Evolutionary conservation across 2,797 vertebrate species (phyloP).

Genomic region (Chanos chanos): DNA sequence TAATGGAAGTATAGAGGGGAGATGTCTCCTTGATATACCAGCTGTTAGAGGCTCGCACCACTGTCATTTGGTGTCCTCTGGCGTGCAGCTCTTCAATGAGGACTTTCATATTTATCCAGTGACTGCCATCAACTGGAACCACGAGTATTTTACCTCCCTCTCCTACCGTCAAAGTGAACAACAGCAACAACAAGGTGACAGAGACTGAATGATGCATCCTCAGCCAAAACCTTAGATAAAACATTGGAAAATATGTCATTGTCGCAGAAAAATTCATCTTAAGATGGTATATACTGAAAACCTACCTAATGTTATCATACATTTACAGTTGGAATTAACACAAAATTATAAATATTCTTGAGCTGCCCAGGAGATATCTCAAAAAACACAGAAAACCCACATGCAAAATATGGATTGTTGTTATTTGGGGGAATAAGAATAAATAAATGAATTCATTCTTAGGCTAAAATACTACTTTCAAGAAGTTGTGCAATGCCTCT

Average conservation of each 20-base stretch:
- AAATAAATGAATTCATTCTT: not conserved
- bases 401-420: too few species aligned
- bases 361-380: too few species aligned
- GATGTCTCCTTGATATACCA: constrained; percentile 50
- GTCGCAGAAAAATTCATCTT: not conserved
- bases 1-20: constrained; percentile 37
- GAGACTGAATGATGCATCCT: constrained; percentile 19
- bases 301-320: not conserved
- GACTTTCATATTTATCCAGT: constrained; percentile 56
- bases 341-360: not conserved
- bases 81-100: constrained; percentile 47
- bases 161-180: constrained; percentile 8
- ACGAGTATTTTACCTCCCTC: constrained; percentile 37
- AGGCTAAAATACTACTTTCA: too few species aligned
- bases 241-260: not conserved
- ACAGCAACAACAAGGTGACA: not conserved
- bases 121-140: constrained; percentile 54
- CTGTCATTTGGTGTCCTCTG: constrained; percentile 45
- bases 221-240: not conserved
- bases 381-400: too few species aligned
- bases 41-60: constrained; percentile 36
- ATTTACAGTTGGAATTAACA: not conserved
- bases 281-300: not conserved
- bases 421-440: not conserved
- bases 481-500: too few species aligned